Evolutionary conservation across 2,113 vertebrate genomes (phyloP).

Genomic region (Mandrillus leucophaeus): DNA sequence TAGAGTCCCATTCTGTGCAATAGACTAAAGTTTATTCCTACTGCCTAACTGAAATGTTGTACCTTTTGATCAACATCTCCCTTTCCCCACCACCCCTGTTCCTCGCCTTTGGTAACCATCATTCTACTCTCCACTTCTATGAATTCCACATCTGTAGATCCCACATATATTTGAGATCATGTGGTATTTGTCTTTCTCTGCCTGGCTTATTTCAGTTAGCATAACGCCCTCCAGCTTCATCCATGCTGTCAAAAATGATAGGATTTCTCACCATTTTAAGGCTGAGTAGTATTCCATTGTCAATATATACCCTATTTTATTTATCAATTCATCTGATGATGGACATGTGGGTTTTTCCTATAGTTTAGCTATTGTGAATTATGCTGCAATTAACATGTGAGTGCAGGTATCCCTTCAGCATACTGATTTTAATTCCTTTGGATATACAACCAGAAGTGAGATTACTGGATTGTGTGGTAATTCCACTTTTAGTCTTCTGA

Average conservation of each 20-base stretch:
- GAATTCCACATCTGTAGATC: neutral
- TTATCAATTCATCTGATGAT: neutral
- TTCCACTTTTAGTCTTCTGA: conserved; percentile 26
- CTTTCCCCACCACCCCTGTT: too few relatives aligned
- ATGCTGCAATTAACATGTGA: neutral
- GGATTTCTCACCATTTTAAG: neutral
- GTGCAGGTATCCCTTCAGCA: neutral
- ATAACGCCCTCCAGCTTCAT: neutral
- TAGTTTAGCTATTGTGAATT: neutral
- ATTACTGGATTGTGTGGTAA: neutral
- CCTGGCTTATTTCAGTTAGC: neutral
- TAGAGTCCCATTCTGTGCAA: neutral
- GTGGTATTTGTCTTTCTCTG: neutral
- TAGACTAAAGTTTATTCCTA: neutral
- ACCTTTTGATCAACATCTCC: neutral
- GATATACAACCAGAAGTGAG: neutral
- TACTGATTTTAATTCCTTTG: neutral
- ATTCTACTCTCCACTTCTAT: neutral
- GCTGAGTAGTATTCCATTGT: neutral
- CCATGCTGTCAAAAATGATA: neutral
- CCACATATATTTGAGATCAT: neutral
- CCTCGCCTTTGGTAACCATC: neutral
- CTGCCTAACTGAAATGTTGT: neutral
- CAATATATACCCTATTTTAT: neutral
- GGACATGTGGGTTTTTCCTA: neutral